A percentile compares a stretch with the other conserved stretches of the same genome.
Evolutionary conservation across 2,888 invertebrate genomes (phyloP).

Genomic region (Crioceris asparagi): DNA sequence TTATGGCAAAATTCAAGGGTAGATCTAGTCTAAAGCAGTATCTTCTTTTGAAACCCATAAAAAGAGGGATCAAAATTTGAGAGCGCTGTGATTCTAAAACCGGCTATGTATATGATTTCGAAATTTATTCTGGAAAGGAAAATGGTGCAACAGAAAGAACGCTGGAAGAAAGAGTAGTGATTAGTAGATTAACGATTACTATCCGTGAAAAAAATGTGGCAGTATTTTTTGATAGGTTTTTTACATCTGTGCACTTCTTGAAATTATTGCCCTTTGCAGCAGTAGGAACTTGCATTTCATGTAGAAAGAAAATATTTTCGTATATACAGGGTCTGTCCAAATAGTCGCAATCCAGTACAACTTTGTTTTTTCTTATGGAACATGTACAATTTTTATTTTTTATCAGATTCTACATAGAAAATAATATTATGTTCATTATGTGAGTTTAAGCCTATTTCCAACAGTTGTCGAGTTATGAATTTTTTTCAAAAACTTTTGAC

Average conservation of each 20-base stretch:
- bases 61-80: constrained; percentile 16
- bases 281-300: constrained; percentile 4
- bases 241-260: constrained; percentile 2
- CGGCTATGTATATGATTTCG: constrained; percentile 14
- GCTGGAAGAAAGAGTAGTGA: constrained; percentile 8
- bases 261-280: constrained; percentile 3
- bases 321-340: no score
- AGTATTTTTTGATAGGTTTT: constrained; percentile 5
- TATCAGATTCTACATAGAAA: no score
- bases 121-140: constrained; percentile 15
- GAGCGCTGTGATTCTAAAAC: constrained; percentile 11
- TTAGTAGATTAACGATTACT: constrained; percentile 1
- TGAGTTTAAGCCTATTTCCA: no score
- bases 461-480: no score
- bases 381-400: no score
- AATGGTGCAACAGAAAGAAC: constrained; percentile 5
- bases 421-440: no score
- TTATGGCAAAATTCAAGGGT: no score
- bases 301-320: no score
- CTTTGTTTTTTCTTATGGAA: no score
- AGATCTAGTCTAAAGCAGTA: constrained; percentile 4
- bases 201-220: constrained; percentile 1
- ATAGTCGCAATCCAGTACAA: no score
- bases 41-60: constrained; percentile 13
- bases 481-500: no score